phyloP scores from a whole-genome alignment of 2,797 vertebrate species.

The Sebastes itinus region DNA sequence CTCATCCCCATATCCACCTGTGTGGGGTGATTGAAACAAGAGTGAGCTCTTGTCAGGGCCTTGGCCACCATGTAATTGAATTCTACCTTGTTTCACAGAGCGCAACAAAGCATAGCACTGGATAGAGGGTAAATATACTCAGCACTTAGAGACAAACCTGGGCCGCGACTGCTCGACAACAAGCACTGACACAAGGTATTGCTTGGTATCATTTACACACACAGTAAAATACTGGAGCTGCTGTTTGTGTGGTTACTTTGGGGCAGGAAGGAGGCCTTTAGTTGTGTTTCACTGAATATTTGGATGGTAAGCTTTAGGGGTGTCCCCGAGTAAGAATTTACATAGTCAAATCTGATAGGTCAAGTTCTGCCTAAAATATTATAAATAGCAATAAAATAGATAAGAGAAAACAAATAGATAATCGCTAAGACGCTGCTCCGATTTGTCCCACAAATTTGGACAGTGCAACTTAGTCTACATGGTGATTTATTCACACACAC shows the following conservation, averaged over 20 bases:
- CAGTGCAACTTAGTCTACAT: too few species aligned
- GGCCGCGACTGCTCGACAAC: conserved; percentile 37
- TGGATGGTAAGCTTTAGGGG: not conserved
- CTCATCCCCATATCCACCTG: conserved; percentile 66
- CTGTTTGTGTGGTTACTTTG: conserved; percentile 8
- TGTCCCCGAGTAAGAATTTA: too few species aligned
- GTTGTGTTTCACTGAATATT: not conserved
- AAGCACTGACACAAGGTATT: conserved; percentile 34
- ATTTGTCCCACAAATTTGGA: too few species aligned
- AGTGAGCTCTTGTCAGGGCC: conserved; percentile 72
- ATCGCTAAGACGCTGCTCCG: too few species aligned
- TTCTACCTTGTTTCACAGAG: conserved; percentile 77
- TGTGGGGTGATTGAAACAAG: conserved; percentile 80
- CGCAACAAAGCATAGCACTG: conserved; percentile 73
- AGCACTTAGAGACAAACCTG: conserved; percentile 57
- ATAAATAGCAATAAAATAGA: too few species aligned
- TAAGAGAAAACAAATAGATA: too few species aligned
- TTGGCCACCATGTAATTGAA: conserved; percentile 79
- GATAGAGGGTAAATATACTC: conserved; percentile 73
- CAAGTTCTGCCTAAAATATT: too few species aligned
- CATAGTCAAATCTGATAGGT: too few species aligned
- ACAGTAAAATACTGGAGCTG: conserved; percentile 22
- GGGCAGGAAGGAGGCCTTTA: not conserved
- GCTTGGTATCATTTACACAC: conserved; percentile 34
- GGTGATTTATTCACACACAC: accelerated